A percentile compares a stretch with the other conserved stretches of the same genome.
Conservation (phyloP, 2,113 vertebrate genomes). For the Rallus limicola region DNA sequence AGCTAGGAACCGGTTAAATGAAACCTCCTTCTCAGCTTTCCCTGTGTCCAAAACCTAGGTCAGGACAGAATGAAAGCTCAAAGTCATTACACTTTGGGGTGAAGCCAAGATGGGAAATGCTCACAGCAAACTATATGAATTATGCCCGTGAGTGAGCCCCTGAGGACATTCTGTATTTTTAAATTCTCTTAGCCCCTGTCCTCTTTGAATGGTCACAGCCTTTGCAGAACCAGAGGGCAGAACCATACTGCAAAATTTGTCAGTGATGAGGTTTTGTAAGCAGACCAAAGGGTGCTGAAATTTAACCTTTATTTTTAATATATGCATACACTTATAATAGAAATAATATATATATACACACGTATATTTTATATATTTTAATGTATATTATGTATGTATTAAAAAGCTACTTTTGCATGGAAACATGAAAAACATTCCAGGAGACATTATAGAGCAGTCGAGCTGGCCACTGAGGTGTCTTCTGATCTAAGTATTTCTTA, state of each 20-base stretch:
- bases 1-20: background rate
- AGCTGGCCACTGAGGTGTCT: background rate
- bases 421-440: background rate
- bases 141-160: background rate
- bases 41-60: background rate
- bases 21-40: background rate
- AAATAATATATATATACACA: background rate
- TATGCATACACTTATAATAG: background rate
- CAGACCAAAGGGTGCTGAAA: background rate
- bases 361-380: too few species aligned
- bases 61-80: slow-evolving; percentile 8
- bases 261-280: background rate
- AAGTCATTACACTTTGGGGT: slow-evolving; percentile 34
- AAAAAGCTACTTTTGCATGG: background rate
- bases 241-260: background rate
- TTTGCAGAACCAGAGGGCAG: background rate
- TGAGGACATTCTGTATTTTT: background rate
- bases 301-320: background rate
- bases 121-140: slow-evolving; percentile 11
- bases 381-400: background rate
- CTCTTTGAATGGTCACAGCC: background rate
- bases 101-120: slow-evolving; percentile 3
- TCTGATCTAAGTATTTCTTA: background rate
- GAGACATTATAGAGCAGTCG: background rate
- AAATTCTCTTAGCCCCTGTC: background rate